phyloP scores from a whole-genome alignment of 2,888 invertebrate species.

The Mellilla xanthometata region DNA sequence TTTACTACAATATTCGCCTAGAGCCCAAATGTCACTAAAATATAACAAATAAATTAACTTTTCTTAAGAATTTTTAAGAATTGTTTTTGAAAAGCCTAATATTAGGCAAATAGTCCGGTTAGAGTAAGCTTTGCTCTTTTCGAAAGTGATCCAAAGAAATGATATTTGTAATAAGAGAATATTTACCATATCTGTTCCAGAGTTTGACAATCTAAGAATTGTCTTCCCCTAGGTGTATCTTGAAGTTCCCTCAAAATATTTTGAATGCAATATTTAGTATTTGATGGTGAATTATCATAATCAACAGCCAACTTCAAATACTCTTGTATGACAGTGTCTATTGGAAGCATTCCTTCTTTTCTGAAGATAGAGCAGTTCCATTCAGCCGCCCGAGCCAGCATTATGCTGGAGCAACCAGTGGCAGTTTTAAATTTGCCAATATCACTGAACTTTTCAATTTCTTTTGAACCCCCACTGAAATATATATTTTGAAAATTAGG shows the following conservation, averaged over 20 bases:
- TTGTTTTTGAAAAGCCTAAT: no score
- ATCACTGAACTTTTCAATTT: constrained; percentile 89
- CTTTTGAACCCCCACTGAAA: constrained; percentile 95
- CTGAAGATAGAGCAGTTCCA: constrained; percentile 97
- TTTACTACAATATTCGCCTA: constrained; percentile 88
- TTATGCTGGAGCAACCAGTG: constrained; percentile 94
- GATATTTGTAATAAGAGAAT: no score
- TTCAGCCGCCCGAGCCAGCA: constrained; percentile 97
- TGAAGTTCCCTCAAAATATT: constrained; percentile 95
- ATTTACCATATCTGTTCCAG: constrained; percentile 93
- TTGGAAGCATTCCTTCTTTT: constrained; percentile 86
- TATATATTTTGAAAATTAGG: no score
- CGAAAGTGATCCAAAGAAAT: no score
- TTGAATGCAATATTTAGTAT: constrained; percentile 97
- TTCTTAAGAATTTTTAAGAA: no score
- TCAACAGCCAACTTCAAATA: constrained; percentile 92
- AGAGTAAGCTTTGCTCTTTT: no score
- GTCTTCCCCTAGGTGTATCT: constrained; percentile 91
- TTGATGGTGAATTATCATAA: constrained; percentile 95
- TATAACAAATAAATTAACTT: no score
- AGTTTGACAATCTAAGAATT: constrained; percentile 92
- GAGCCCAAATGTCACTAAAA: constrained; percentile 89
- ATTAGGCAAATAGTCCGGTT: no score
- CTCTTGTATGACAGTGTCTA: constrained; percentile 91
- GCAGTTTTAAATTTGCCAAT: constrained; percentile 89